Base-by-base conservation (phyloP, 2,888 invertebrate genomes). In the Rotaria sp. region DNA sequence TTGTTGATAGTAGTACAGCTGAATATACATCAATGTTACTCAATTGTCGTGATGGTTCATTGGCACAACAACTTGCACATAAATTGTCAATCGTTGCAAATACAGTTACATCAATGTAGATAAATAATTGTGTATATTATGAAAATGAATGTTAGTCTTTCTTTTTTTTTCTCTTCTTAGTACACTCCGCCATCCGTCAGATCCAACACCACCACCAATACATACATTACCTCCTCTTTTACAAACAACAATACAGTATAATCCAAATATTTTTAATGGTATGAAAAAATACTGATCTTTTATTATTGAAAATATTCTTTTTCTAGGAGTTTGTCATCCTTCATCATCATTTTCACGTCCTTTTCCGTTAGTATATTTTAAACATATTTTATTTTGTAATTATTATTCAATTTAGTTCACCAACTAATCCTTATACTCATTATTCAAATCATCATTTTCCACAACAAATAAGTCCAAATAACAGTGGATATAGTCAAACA, bases 231-330 rank as follows among this genome's bases (percentile, higher is more conserved):
- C 80, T 1, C 80, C 80, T 26, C 80, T 80, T 13, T 45, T 80
- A 15, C 80, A 80, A 80, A 80, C 80, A 26, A n/a, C 26, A 5
- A 26, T 15, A n/a, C 80, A 80, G n/a, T 45, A 41, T n/a, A 80
- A 80, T 80, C 80, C 80, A 26, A 80, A 80, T 80, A 45, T 45
- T 45, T 80, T 80, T 18, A 80, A 45, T 80, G 80, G 80, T 80
- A 80, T 45, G 0, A 41, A 26, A n/a, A 13, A 18, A 35, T 15
- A 15, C 1, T 8, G 21, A 3, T 50, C 3, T 50, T 50, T 52
- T 24, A 7, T 52, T 52, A 41, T 41, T 41, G 41, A 48, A 13
- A 13, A 26, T 57, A 2, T 21, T 67, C 21, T 67, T 21, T 35
- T 7, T 38, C 30, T 5, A 67, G 35, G 35, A 18, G 21, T 35